phyloP scores from a whole-genome alignment of 2,888 invertebrate genomes.

The Conus canariensis region DNA sequence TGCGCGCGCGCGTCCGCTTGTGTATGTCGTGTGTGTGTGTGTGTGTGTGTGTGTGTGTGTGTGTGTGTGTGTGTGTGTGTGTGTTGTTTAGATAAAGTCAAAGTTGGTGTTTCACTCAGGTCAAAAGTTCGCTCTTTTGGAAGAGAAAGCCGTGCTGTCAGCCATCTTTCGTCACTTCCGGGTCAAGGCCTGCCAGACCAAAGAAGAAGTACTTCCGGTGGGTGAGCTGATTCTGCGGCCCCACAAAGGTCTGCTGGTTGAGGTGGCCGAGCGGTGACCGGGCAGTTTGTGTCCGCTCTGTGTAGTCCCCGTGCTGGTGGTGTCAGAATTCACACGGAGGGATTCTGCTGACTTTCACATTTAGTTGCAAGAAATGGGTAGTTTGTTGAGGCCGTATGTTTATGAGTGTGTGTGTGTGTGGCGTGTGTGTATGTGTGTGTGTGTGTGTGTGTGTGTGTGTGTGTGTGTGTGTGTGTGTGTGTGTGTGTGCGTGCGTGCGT shows the following conservation, averaged over 20 bases:
- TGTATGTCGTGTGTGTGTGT: slow-evolving; percentile 11
- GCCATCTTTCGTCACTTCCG: slow-evolving; percentile 82
- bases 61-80: background rate
- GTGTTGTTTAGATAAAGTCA: no score
- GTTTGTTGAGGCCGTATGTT: no score
- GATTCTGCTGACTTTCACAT: no score
- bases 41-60: slow-evolving; percentile 4
- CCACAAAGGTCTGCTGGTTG: slow-evolving; percentile 80
- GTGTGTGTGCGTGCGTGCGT: no score
- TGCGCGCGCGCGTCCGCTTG: background rate
- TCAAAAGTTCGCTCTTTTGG: slow-evolving; percentile 79
- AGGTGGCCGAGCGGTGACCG: background rate
- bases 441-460: background rate
- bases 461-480: background rate
- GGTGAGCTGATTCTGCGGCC: slow-evolving; percentile 84
- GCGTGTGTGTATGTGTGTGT: background rate
- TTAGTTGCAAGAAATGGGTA: no score
- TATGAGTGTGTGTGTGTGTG: background rate
- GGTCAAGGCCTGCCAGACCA: slow-evolving; percentile 82
- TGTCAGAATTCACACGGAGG: background rate
- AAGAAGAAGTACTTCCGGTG: slow-evolving; percentile 82
- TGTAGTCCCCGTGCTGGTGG: background rate
- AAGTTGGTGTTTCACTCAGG: slow-evolving; percentile 59
- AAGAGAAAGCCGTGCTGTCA: slow-evolving; percentile 82
- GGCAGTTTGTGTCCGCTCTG: background rate